These are phyloP conservation scores for Drosophila kohkoa DNA, from an alignment of 1,140 invertebrate species.

Conservation along the genomic window DNA sequence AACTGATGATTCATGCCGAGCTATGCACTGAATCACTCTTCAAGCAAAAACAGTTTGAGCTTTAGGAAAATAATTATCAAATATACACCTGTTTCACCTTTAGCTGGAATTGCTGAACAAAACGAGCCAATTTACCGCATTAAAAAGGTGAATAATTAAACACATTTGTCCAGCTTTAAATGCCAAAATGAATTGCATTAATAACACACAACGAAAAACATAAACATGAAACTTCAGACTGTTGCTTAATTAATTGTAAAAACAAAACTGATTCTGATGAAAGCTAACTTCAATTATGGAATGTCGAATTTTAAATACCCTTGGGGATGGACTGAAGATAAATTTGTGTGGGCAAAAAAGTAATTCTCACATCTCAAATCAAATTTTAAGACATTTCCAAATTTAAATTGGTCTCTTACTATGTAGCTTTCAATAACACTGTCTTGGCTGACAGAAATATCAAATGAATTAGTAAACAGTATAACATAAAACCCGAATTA, in stretches of 20 bases:
- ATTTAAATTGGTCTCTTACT: too few species aligned
- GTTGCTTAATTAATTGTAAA: slow-evolving; percentile 58
- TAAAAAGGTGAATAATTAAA: slow-evolving; percentile 29
- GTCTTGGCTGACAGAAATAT: too few species aligned
- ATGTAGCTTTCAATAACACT: too few species aligned
- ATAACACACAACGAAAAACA: slow-evolving; percentile 46
- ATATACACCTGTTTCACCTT: slow-evolving; percentile 18
- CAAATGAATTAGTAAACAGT: too few species aligned
- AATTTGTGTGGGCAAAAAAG: too few species aligned
- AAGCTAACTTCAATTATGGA: neutral
- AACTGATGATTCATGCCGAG: neutral
- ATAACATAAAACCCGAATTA: too few species aligned
- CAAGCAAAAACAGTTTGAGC: neutral
- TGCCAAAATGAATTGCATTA: slow-evolving; percentile 57
- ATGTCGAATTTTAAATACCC: neutral
- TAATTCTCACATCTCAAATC: too few species aligned
- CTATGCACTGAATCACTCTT: neutral
- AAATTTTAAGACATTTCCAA: too few species aligned
- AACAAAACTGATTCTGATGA: neutral
- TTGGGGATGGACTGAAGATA: neutral
- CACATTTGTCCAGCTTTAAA: slow-evolving; percentile 32
- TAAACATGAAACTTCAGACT: slow-evolving; percentile 37
- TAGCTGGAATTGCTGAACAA: slow-evolving; percentile 9
- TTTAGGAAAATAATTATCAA: neutral
- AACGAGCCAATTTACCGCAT: slow-evolving; percentile 12